These are phyloP conservation scores for Globodera rostochiensis DNA, from an alignment of 1,140 invertebrate genomes.

Conservation along the genomic window DNA sequence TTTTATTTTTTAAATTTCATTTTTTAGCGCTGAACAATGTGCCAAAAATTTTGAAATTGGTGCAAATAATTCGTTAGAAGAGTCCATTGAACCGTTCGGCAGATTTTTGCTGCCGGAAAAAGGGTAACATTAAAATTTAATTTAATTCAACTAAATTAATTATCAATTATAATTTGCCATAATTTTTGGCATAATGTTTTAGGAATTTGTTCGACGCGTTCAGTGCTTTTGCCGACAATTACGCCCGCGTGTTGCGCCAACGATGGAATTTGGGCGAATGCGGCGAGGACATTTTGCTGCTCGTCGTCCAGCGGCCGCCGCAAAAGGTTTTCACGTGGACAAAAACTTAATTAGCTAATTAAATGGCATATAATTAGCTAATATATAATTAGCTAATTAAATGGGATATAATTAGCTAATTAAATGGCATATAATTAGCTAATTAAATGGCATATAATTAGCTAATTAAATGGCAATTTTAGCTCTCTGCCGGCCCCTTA, in stretches of 20 bases:
- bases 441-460: neutral
- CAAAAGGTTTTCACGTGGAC: neutral
- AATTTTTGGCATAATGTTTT: neutral
- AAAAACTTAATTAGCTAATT: too few relatives aligned
- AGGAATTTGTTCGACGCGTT: conserved; percentile 6
- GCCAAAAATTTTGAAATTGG: neutral
- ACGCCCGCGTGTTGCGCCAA: conserved; percentile 39
- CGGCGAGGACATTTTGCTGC: conserved; percentile 44
- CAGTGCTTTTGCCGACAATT: conserved; percentile 38
- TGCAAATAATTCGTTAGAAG: conserved; percentile 1
- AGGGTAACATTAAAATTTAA: neutral
- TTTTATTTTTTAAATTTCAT: conserved; percentile 2
- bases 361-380: too few relatives aligned
- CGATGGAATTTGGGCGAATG: conserved; percentile 44
- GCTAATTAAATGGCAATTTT: neutral
- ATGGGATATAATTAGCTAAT: neutral
- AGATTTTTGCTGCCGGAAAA: conserved; percentile 23
- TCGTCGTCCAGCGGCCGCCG: conserved; percentile 38
- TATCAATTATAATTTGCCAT: too few relatives aligned
- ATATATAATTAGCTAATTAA: too few relatives aligned
- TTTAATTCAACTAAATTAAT: too few relatives aligned
- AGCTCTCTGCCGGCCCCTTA: neutral
- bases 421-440: too few relatives aligned
- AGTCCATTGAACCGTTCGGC: neutral
- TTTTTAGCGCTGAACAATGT: conserved; percentile 15